These are phyloP conservation scores for Prochilodus magdalenae DNA, from an alignment of 2,113 vertebrate genomes.

Conservation along the genomic window DNA sequence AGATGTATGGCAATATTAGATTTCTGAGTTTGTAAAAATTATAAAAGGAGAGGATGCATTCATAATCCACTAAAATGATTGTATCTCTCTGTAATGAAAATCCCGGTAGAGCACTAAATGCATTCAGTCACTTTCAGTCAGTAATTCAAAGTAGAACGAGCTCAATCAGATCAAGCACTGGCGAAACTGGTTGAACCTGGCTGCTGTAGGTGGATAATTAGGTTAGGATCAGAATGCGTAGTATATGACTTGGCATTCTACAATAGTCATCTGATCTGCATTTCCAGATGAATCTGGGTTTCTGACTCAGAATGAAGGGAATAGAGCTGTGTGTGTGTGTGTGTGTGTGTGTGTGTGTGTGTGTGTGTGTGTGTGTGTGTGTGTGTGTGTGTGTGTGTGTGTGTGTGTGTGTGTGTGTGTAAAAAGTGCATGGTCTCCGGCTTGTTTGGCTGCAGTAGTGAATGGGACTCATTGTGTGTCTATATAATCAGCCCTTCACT, in stretches of 20 bases:
- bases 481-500: conserved; percentile 51
- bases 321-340: not conserved
- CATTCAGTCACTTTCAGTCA: no score
- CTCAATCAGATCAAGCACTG: not conserved
- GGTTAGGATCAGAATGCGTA: not conserved
- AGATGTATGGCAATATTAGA: not conserved
- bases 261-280: not conserved
- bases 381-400: conserved; percentile 7
- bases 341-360: conserved; percentile 17
- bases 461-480: conserved; percentile 51
- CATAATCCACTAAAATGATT: no score
- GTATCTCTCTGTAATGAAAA: no score
- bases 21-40: no score
- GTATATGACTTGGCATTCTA: not conserved
- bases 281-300: not conserved
- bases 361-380: conserved; percentile 7
- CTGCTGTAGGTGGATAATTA: not conserved
- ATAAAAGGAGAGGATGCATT: no score
- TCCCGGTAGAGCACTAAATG: no score
- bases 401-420: not conserved
- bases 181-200: not conserved
- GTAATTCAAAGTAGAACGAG: no score
- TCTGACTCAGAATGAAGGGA: conserved; percentile 5
- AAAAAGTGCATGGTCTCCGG: conserved; percentile 34
- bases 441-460: conserved; percentile 38